Evolutionary conservation across 2,113 vertebrate genomes (phyloP).

Genomic region (Myrmecophaga tridactyla): DNA sequence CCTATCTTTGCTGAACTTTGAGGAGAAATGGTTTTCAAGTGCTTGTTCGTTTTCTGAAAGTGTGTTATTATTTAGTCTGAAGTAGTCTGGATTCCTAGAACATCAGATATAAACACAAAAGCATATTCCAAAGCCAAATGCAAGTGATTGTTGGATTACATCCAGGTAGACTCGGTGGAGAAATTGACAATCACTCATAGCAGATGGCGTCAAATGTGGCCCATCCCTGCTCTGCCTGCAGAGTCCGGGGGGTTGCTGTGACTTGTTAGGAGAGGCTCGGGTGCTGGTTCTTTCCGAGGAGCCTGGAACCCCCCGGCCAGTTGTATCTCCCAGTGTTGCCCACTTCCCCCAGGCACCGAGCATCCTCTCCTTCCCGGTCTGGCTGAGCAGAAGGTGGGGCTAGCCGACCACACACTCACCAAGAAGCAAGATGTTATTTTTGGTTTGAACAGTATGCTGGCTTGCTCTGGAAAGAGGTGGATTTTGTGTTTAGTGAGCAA

Average conservation of each 20-base stretch:
- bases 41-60: not conserved
- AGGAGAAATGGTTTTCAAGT: not conserved
- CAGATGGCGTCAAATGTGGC: rapidly evolving
- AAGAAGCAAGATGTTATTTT: constrained; percentile 33
- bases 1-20: not conserved
- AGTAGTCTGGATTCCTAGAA: constrained; percentile 49
- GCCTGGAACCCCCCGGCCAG: not conserved
- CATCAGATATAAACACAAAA: constrained; percentile 49
- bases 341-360: not conserved
- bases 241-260: not conserved
- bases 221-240: not conserved
- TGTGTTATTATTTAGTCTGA: not conserved
- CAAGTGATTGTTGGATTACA: not conserved
- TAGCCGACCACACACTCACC: not conserved
- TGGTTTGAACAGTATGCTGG: constrained; percentile 24
- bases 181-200: not conserved
- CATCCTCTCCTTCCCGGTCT: not conserved
- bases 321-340: not conserved
- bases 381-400: not conserved
- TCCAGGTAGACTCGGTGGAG: not conserved
- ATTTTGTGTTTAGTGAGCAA: constrained; percentile 20
- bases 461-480: constrained; percentile 28
- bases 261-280: not conserved
- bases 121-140: constrained; percentile 30
- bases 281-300: not conserved